These are phyloP conservation scores for Cochlearius cochlearius DNA, from an alignment of 2,113 vertebrate genomes.

Conservation along the genomic window DNA sequence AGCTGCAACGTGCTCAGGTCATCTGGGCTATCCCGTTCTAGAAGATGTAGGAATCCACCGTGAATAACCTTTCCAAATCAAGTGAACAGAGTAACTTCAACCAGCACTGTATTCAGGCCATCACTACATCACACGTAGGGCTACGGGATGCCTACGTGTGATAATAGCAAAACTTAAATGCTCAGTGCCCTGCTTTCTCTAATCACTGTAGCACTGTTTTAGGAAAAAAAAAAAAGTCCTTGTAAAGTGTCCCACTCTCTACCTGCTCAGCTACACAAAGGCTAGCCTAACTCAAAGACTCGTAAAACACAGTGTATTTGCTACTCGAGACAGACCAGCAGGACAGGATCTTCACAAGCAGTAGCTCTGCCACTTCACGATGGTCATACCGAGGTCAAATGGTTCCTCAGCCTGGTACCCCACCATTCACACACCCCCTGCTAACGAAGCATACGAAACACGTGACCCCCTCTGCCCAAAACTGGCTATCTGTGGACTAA, in stretches of 20 bases:
- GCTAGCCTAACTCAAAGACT: neutral
- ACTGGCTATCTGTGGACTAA: neutral
- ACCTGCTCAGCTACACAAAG: neutral
- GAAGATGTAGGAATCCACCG: neutral
- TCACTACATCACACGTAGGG: accelerated
- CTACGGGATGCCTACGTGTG: neutral
- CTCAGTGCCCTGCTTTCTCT: neutral
- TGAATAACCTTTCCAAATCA: neutral
- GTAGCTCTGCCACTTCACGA: neutral
- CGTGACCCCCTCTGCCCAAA: neutral
- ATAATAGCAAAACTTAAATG: neutral
- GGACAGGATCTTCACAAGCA: neutral
- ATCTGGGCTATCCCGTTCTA: neutral
- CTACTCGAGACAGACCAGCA: neutral
- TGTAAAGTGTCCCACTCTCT: neutral
- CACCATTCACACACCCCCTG: neutral
- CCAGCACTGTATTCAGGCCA: neutral
- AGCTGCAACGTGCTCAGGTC: neutral
- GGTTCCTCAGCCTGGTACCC: neutral
- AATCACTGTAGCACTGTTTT: neutral
- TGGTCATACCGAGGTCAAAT: neutral
- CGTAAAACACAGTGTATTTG: neutral
- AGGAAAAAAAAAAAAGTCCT: neutral
- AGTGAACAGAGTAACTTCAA: neutral
- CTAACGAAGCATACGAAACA: neutral